Percentiles rank a stretch among this genome's conserved stretches.
phyloP scores from a whole-genome alignment of 2,797 vertebrate genomes.

The Amblyraja radiata region DNA sequence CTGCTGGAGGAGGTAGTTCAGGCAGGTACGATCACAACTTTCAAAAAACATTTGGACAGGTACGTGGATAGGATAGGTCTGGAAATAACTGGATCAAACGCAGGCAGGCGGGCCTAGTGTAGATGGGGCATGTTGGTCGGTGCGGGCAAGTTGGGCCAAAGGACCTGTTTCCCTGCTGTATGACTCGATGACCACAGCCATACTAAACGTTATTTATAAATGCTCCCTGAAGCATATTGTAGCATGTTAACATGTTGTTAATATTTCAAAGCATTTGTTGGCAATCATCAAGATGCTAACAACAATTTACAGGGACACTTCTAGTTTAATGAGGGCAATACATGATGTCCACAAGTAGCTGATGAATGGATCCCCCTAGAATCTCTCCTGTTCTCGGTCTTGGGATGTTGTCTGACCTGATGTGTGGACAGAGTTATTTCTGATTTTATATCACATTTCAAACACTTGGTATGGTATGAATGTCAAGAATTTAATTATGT shows the following conservation, averaged over 20 bases:
- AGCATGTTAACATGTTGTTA: not conserved
- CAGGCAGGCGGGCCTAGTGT: too few relatives aligned
- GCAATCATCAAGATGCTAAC: not conserved
- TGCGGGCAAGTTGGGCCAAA: too few relatives aligned
- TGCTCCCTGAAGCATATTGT: not conserved
- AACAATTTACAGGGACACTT: not conserved
- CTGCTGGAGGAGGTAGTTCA: too few relatives aligned
- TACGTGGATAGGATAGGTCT: too few relatives aligned
- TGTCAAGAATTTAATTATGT: too few relatives aligned
- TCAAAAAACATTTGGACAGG: too few relatives aligned
- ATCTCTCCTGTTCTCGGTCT: not conserved
- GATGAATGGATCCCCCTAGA: not conserved
- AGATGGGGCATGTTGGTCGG: too few relatives aligned
- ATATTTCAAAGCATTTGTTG: not conserved
- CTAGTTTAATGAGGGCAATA: not conserved
- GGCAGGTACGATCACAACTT: too few relatives aligned
- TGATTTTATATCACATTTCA: not conserved
- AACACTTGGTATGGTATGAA: not conserved
- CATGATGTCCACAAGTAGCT: not conserved
- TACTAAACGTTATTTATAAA: not conserved
- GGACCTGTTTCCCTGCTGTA: too few relatives aligned
- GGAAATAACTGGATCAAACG: too few relatives aligned
- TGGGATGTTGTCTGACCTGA: not conserved
- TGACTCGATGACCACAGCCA: not conserved
- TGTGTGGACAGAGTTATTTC: not conserved